A percentile compares a stretch with the other conserved stretches of the same genome.
phyloP scores from a whole-genome alignment of 2,888 invertebrate genomes.

The Dicyrtomina minuta region DNA sequence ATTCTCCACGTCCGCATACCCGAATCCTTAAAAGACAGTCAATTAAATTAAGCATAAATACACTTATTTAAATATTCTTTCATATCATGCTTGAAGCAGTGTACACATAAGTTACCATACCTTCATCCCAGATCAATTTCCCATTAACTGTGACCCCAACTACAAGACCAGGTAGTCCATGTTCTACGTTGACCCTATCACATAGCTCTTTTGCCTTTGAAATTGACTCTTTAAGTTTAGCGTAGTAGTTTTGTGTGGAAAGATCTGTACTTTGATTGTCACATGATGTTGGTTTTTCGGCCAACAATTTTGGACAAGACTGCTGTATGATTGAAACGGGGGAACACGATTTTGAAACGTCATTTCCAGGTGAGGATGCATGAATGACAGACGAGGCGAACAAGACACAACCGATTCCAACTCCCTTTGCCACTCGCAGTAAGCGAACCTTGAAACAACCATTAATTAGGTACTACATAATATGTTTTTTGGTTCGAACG shows the following conservation, averaged over 20 bases:
- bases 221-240: slow-evolving; percentile 44
- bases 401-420: slow-evolving; percentile 15
- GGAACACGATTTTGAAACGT: not conserved
- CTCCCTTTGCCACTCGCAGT: not conserved
- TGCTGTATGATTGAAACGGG: too few relatives aligned
- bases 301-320: too few relatives aligned
- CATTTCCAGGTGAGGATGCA: slow-evolving; percentile 8
- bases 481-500: too few relatives aligned
- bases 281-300: too few relatives aligned
- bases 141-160: slow-evolving; percentile 60
- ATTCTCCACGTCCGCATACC: slow-evolving; percentile 63
- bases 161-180: slow-evolving; percentile 58
- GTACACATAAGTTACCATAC: too few relatives aligned
- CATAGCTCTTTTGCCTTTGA: slow-evolving; percentile 49
- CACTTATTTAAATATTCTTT: not conserved
- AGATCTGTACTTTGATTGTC: not conserved
- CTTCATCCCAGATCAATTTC: slow-evolving; percentile 58
- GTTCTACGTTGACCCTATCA: slow-evolving; percentile 50
- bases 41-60: not conserved
- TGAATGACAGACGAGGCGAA: slow-evolving; percentile 11
- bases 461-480: too few relatives aligned
- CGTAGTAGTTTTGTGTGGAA: not conserved
- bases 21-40: slow-evolving; percentile 57
- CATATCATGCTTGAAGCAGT: not conserved
- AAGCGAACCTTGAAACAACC: slow-evolving; percentile 1